Evolutionary conservation across 2,888 invertebrate species (phyloP).

Genomic region (Chydorus sphaericus): DNA sequence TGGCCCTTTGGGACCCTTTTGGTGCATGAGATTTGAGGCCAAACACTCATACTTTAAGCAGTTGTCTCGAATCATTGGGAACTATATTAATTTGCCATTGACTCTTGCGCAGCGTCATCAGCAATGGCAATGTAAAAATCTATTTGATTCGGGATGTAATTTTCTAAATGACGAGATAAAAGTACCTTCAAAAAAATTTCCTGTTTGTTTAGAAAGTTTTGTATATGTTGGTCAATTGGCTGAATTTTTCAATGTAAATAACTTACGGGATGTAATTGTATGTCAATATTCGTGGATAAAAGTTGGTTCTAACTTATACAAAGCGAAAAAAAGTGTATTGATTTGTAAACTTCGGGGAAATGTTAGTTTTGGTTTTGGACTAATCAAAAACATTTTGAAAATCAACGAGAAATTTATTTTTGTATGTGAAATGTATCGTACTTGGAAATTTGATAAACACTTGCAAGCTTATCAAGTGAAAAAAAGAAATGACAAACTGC

Average conservation of each 20-base stretch:
- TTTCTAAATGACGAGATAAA: neutral
- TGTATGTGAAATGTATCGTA: constrained; percentile 2
- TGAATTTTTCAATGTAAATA: neutral
- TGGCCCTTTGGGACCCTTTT: constrained; percentile 6
- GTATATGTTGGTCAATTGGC: neutral
- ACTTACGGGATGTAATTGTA: neutral
- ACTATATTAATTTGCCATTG: constrained; percentile 9
- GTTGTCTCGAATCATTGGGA: neutral
- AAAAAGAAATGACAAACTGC: neutral
- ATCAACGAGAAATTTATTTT: neutral
- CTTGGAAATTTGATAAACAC: neutral
- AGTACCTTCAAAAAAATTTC: neutral
- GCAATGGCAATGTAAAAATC: neutral
- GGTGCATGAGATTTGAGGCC: constrained; percentile 14
- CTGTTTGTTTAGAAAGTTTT: neutral
- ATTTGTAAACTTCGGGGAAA: neutral
- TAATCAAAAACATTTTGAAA: neutral
- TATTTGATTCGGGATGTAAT: neutral
- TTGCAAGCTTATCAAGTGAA: neutral
- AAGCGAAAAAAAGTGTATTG: neutral
- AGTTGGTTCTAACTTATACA: neutral
- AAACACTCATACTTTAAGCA: constrained; percentile 13
- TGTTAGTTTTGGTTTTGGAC: neutral
- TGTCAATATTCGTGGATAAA: neutral
- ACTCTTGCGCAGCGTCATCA: constrained; percentile 3